Conservation (phyloP, 2,113 vertebrate genomes). For the Ammodytes dubius region DNA sequence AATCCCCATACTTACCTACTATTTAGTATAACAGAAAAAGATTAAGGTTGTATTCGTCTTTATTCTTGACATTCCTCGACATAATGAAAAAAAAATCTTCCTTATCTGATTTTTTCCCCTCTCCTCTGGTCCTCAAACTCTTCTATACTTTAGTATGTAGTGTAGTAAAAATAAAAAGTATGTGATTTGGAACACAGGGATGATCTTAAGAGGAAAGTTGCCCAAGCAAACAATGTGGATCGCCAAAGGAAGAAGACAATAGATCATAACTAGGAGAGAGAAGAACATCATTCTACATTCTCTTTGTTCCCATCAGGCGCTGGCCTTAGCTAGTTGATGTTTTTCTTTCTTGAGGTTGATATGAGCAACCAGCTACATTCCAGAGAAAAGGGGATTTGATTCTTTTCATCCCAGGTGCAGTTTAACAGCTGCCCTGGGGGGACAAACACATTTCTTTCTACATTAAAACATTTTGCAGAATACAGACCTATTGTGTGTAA, state of each 20-base stretch:
- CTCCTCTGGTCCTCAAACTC: too few species aligned
- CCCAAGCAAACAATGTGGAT: not conserved
- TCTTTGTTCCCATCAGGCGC: slow-evolving; percentile 33
- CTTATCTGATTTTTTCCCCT: too few species aligned
- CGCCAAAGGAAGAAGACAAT: not conserved
- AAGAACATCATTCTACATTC: not conserved
- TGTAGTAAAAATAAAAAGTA: too few species aligned
- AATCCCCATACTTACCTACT: too few species aligned
- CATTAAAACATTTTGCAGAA: not conserved
- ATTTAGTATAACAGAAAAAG: too few species aligned
- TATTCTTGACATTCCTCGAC: too few species aligned
- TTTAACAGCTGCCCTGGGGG: slow-evolving; percentile 3
- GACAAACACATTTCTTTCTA: slow-evolving; percentile 1
- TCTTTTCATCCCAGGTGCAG: slow-evolving; percentile 12
- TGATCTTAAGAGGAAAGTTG: not conserved
- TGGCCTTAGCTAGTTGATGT: not conserved
- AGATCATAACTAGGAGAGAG: slow-evolving; percentile 10
- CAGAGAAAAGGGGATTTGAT: not conserved
- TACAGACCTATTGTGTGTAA: not conserved
- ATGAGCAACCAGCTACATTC: not conserved
- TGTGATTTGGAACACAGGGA: too few species aligned
- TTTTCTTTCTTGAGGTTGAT: slow-evolving; percentile 17
- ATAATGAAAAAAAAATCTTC: too few species aligned
- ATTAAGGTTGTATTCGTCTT: too few species aligned
- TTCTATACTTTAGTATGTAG: too few species aligned